Evolutionary conservation across 1,140 invertebrate genomes (phyloP).

Genomic region (Panagrolaimus sp.): DNA sequence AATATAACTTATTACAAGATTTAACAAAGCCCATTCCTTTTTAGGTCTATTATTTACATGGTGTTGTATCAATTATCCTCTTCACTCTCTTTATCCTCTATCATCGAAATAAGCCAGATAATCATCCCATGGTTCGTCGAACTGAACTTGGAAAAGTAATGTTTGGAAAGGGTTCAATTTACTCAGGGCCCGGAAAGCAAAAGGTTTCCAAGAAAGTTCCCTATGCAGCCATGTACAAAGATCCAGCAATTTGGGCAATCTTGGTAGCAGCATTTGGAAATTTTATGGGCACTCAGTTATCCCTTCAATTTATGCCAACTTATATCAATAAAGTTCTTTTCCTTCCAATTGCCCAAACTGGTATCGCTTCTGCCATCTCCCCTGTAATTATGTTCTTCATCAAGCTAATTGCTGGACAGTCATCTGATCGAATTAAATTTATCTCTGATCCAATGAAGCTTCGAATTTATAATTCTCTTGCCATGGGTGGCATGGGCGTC

Average conservation of each 20-base stretch:
- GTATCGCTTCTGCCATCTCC: slow-evolving; percentile 45
- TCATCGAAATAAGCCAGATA: slow-evolving; percentile 42
- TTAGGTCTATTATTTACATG: slow-evolving; percentile 41
- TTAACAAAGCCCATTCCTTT: too few relatives aligned
- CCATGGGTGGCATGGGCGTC: slow-evolving; percentile 44
- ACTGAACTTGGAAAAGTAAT: slow-evolving; percentile 40
- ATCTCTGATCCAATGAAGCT: slow-evolving; percentile 35
- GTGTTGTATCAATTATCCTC: slow-evolving; percentile 40
- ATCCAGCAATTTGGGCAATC: slow-evolving; percentile 43
- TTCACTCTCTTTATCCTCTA: slow-evolving; percentile 50
- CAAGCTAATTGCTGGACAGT: slow-evolving; percentile 44
- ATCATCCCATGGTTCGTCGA: slow-evolving; percentile 38
- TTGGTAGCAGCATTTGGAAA: slow-evolving; percentile 43
- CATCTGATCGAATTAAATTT: slow-evolving; percentile 38
- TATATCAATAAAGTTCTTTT: slow-evolving; percentile 39
- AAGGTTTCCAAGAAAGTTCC: slow-evolving; percentile 41
- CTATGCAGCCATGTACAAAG: slow-evolving; percentile 34
- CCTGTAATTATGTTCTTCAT: slow-evolving; percentile 51
- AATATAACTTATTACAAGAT: too few relatives aligned
- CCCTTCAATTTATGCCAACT: slow-evolving; percentile 39
- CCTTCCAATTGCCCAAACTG: slow-evolving; percentile 48
- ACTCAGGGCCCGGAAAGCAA: slow-evolving; percentile 38
- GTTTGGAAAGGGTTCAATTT: slow-evolving; percentile 43
- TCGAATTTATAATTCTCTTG: slow-evolving; percentile 45
- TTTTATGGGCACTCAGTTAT: slow-evolving; percentile 44